These are phyloP conservation scores for Andrena trimmerana DNA, from an alignment of 2,888 invertebrate genomes.

Conservation along the genomic window DNA sequence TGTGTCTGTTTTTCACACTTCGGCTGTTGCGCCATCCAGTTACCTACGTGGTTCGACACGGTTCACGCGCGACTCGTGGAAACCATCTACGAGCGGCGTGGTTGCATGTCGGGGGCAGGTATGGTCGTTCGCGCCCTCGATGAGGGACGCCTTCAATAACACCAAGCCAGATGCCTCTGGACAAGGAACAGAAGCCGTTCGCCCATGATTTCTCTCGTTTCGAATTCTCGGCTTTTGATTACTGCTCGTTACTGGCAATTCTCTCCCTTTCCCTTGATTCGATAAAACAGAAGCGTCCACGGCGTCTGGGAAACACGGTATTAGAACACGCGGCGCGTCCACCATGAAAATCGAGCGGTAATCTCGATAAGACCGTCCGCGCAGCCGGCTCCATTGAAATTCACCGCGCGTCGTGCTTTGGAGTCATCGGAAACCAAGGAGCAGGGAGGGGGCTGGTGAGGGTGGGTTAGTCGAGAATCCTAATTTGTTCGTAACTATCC, in stretches of 20 bases:
- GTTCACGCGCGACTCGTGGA: neutral
- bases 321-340: slow-evolving; percentile 18
- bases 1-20: slow-evolving; percentile 8
- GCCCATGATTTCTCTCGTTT: neutral
- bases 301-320: neutral
- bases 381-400: slow-evolving; percentile 40
- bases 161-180: neutral
- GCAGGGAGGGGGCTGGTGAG: neutral
- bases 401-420: slow-evolving; percentile 32
- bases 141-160: neutral
- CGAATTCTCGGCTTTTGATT: neutral
- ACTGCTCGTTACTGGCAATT: neutral
- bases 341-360: slow-evolving; percentile 47
- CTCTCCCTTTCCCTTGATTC: neutral
- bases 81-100: neutral
- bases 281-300: slow-evolving; percentile 13
- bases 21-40: neutral
- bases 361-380: slow-evolving; percentile 30
- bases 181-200: neutral
- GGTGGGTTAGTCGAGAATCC: slow-evolving; percentile 52
- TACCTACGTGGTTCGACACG: neutral
- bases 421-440: slow-evolving; percentile 57
- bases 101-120: neutral
- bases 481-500: slow-evolving; percentile 65
- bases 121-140: neutral